Base-by-base conservation (phyloP, 2,113 vertebrate species). In the Sturnus vulgaris region DNA sequence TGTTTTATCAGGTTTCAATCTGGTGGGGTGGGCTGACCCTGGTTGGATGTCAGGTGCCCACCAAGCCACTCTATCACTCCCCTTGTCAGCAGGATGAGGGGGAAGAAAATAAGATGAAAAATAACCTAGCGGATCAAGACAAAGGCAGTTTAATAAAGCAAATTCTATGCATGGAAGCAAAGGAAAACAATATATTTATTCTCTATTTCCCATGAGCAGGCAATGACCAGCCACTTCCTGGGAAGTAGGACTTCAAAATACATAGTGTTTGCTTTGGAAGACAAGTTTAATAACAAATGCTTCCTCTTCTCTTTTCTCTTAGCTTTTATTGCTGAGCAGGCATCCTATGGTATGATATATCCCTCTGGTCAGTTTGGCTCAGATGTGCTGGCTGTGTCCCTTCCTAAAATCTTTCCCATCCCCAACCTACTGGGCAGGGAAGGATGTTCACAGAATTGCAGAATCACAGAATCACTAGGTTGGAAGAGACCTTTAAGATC, bases 81-180 rank as follows among this genome's bases (percentile, higher is more conserved):
- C 2, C 27, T 55, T 39, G 23, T 86, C 23, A 31, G 12, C 40
- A 77, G 40, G 15, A 47, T 3, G 2, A 7, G 16, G 7, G 8
- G 15, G 4, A 37, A 71, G 28, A n/a, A 71, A 90, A 66, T 56
- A 50, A 77, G 9, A 44, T 44, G 15, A 30, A 56, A 50, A 90
- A 82, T 65, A 82, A 35, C 3, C 13, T 57, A 17, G 10, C 30
- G 18, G 40, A 64, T 86, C 42, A 61, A 93, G 28, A 39, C 15
- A 56, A 72, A 50, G 28, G 4, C 42, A 60, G 33, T 50, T 82
- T 56, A 56, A 72, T 66, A 61, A 72, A 72, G 42, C 12, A 90
- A 86, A 49, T 35, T 9, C 21, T 7, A 15, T 27, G 1, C 0
- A 0, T 4, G 7, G 21, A 82, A 66, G 12, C 40, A 56, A 68